phyloP scores from a whole-genome alignment of 2,888 invertebrate genomes.

The Ametastegia equiseti region DNA sequence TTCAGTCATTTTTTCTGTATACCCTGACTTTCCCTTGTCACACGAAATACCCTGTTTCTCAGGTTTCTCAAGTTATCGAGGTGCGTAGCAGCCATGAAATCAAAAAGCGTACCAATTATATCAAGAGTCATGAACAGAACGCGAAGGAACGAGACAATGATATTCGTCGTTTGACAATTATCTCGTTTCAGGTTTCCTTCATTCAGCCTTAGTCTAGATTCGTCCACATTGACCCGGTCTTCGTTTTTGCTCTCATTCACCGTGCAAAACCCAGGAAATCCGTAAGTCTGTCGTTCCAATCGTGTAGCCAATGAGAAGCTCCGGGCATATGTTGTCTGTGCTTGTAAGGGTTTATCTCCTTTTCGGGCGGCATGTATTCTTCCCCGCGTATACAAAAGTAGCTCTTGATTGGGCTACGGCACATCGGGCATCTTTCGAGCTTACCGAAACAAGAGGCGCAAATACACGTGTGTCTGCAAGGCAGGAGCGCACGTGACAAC shows the following conservation, averaged over 20 bases:
- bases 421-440: slow-evolving; percentile 92
- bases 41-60: too few species aligned
- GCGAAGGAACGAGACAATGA: background rate
- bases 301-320: slow-evolving; percentile 77
- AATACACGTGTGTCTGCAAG: slow-evolving; percentile 91
- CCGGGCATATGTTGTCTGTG: slow-evolving; percentile 72
- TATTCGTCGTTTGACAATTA: background rate
- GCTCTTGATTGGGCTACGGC: slow-evolving; percentile 88
- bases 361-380: slow-evolving; percentile 81
- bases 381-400: slow-evolving; percentile 91
- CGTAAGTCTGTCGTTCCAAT: slow-evolving; percentile 85
- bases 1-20: too few species aligned
- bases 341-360: slow-evolving; percentile 75
- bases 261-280: slow-evolving; percentile 86
- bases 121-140: background rate
- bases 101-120: background rate
- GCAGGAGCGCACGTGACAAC: slow-evolving; percentile 87
- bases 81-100: background rate
- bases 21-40: too few species aligned
- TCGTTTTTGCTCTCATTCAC: slow-evolving; percentile 72
- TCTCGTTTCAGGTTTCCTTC: slow-evolving; percentile 13
- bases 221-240: slow-evolving; percentile 76
- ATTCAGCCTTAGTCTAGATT: too few species aligned
- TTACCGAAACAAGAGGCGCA: slow-evolving; percentile 89
- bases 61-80: too few species aligned